These are phyloP conservation scores for Myotis planiceps DNA, from an alignment of 2,797 vertebrate genomes.

Conservation along the genomic window DNA sequence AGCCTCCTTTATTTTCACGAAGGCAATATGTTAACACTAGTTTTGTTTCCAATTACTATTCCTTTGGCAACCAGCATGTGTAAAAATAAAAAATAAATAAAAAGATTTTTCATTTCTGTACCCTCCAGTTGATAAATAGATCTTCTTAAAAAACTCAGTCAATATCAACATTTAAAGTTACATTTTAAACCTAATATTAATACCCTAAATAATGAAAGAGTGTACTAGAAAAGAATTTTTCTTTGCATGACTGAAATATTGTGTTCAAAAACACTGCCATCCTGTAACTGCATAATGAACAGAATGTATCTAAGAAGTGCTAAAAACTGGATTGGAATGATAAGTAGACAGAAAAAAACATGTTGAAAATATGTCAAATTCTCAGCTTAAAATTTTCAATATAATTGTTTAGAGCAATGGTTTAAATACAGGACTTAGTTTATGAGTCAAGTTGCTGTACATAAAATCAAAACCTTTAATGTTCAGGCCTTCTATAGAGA, in stretches of 20 bases:
- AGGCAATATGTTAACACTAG: slow-evolving; percentile 40
- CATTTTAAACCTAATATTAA: neutral
- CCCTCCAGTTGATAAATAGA: neutral
- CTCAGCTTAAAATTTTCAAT: slow-evolving; percentile 31
- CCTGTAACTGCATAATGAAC: slow-evolving; percentile 49
- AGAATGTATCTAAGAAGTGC: slow-evolving; percentile 63
- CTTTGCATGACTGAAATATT: neutral
- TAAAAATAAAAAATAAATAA: neutral
- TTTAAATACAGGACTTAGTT: slow-evolving; percentile 6
- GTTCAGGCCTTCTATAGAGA: neutral
- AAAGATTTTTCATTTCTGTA: slow-evolving; percentile 11
- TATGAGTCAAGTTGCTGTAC: neutral
- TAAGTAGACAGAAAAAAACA: slow-evolving; percentile 49
- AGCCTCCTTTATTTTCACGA: slow-evolving; percentile 5
- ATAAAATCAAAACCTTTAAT: slow-evolving; percentile 15
- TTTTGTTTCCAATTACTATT: slow-evolving; percentile 44
- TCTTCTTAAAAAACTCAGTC: neutral
- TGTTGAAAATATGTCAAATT: slow-evolving; percentile 62
- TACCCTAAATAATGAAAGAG: neutral
- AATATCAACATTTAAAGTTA: slow-evolving; percentile 16
- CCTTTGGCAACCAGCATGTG: slow-evolving; percentile 8
- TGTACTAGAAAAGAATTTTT: neutral
- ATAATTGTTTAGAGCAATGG: slow-evolving; percentile 2
- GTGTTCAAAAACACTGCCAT: neutral
- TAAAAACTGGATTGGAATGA: slow-evolving; percentile 42